Percentiles rank a stretch among this genome's conserved stretches.
These are phyloP conservation scores for Zaprionus africanus DNA, from an alignment of 1,140 invertebrate genomes.

Conservation along the genomic window DNA sequence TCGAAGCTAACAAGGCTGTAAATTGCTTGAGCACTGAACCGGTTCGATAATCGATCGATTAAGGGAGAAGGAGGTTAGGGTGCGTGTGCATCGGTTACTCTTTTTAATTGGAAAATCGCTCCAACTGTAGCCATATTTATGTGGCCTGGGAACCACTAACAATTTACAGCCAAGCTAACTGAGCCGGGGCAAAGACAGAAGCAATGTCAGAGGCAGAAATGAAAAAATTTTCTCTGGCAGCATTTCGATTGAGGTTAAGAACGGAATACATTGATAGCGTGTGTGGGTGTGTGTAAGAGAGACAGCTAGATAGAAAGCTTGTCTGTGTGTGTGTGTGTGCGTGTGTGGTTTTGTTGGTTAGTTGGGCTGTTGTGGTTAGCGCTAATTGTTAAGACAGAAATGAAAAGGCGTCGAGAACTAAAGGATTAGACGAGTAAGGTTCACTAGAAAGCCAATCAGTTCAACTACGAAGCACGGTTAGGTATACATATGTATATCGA, in stretches of 20 bases:
- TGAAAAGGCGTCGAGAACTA: conserved; percentile 41
- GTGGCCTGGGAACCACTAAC: neutral
- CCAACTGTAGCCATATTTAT: neutral
- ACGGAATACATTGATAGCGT: conserved; percentile 3
- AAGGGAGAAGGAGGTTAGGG: no score
- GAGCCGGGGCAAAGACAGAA: neutral
- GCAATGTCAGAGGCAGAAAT: neutral
- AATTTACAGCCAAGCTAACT: neutral
- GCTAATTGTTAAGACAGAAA: conserved; percentile 36
- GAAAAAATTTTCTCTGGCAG: conserved; percentile 5
- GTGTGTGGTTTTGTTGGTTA: conserved; percentile 17
- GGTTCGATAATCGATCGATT: neutral
- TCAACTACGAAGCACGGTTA: conserved; percentile 70
- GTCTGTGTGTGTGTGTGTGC: neutral
- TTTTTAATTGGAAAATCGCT: conserved; percentile 2
- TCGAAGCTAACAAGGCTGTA: conserved; percentile 6
- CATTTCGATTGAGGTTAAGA: conserved; percentile 11
- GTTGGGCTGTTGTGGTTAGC: conserved; percentile 33
- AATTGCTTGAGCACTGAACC: neutral
- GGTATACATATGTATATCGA: neutral
- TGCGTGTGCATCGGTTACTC: no score
- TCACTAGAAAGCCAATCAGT: conserved; percentile 66
- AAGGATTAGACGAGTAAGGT: conserved; percentile 40
- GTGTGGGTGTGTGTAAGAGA: neutral
- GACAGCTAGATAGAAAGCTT: neutral